A percentile compares a stretch with the other conserved stretches of the same genome.
Conservation (phyloP, 2,113 vertebrate genomes). For the Psettodes erumei region DNA sequence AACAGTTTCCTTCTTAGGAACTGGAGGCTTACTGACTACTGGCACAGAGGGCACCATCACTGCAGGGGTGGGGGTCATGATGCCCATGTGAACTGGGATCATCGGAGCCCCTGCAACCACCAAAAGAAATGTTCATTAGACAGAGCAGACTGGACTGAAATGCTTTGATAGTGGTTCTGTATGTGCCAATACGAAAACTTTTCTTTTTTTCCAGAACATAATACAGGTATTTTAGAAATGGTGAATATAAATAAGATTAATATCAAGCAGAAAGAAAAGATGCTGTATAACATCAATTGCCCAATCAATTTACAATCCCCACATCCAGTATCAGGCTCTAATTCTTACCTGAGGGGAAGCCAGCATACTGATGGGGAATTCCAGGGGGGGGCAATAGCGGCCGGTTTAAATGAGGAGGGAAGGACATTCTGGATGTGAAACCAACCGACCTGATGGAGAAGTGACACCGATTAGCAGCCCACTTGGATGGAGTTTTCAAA, state of each 20-base stretch:
- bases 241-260: no score
- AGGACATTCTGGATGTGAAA: constrained; percentile 88
- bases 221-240: no score
- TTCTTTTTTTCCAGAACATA: no score
- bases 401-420: constrained; percentile 97
- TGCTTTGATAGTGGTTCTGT: no score
- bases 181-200: no score
- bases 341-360: constrained; percentile 93
- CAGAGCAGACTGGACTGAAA: neutral
- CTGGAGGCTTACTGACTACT: constrained; percentile 93
- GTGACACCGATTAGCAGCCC: constrained; percentile 15
- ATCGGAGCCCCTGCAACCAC: constrained; percentile 88
- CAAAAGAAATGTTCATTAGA: constrained; percentile 6
- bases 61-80: constrained; percentile 92
- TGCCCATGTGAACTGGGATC: constrained; percentile 98
- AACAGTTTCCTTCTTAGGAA: constrained; percentile 88
- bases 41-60: constrained; percentile 91
- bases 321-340: no score
- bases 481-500: neutral
- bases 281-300: no score
- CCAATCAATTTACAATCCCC: no score
- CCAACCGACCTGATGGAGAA: constrained; percentile 79
- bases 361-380: constrained; percentile 95
- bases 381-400: constrained; percentile 93
- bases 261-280: no score